Evolutionary conservation across 2,888 invertebrate genomes (phyloP).

Genomic region (Nomada goodeniana): DNA sequence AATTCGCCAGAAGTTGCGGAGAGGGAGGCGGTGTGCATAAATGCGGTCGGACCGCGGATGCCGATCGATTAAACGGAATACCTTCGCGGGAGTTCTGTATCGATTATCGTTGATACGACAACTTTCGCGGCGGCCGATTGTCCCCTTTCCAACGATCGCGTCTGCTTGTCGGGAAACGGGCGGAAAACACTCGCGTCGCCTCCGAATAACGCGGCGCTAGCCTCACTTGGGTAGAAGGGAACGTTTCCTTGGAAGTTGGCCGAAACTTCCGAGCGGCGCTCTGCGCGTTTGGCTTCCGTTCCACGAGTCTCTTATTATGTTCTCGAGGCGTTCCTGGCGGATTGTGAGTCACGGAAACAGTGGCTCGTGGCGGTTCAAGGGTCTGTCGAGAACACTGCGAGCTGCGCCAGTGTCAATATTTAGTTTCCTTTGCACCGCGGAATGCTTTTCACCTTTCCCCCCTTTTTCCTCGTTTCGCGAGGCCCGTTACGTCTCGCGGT

Average conservation of each 20-base stretch:
- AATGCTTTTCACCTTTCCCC: not conserved
- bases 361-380: slow-evolving; percentile 32
- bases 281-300: slow-evolving; percentile 36
- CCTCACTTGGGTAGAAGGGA: not conserved
- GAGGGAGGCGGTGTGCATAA: slow-evolving; percentile 43
- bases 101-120: slow-evolving; percentile 50
- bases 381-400: slow-evolving; percentile 26
- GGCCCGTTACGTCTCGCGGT: too few species aligned
- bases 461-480: not conserved
- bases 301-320: slow-evolving; percentile 43
- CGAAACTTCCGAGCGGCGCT: slow-evolving; percentile 17
- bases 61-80: slow-evolving; percentile 52
- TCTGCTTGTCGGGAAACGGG: not conserved
- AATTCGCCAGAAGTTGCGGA: slow-evolving; percentile 60
- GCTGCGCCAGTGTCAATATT: slow-evolving; percentile 42
- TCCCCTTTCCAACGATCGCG: slow-evolving; percentile 1
- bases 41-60: slow-evolving; percentile 55
- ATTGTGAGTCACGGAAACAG: slow-evolving; percentile 36
- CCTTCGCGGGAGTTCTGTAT: slow-evolving; percentile 43
- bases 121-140: slow-evolving; percentile 31
- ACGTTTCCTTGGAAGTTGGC: not conserved
- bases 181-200: not conserved
- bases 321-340: slow-evolving; percentile 32
- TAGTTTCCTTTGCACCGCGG: slow-evolving; percentile 31
- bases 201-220: not conserved